Conservation (phyloP, 2,797 vertebrate genomes). For the Tapirus indicus region DNA sequence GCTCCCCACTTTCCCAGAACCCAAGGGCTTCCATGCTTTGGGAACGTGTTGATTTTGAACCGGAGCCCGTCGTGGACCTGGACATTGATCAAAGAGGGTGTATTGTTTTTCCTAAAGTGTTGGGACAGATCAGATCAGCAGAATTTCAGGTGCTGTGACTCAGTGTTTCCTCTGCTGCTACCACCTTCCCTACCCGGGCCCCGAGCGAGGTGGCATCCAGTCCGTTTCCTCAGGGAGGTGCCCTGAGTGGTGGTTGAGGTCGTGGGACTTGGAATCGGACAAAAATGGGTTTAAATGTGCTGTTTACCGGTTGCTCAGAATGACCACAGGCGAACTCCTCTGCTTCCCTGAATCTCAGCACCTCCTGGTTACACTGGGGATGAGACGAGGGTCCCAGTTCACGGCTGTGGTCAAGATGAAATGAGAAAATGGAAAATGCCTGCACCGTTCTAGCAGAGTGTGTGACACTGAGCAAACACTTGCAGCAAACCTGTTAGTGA, state of each 20-base stretch:
- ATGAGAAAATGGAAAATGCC: not conserved
- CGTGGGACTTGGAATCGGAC: not conserved
- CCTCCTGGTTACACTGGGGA: not conserved
- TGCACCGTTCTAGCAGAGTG: not conserved
- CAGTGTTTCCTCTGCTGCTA: slow-evolving; percentile 31
- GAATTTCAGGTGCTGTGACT: slow-evolving; percentile 75
- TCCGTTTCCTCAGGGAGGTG: not conserved
- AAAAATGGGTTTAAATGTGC: not conserved
- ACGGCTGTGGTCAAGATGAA: accelerated
- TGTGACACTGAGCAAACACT: accelerated
- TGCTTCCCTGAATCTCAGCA: accelerated
- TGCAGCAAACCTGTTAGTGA: not conserved
- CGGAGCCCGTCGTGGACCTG: slow-evolving; percentile 47
- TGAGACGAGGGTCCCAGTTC: not conserved
- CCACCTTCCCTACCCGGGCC: not conserved
- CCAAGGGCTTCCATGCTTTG: slow-evolving; percentile 5
- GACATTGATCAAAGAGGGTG: slow-evolving; percentile 68
- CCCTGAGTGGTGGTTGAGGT: not conserved
- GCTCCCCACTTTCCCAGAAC: slow-evolving; percentile 73
- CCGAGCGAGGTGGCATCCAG: not conserved
- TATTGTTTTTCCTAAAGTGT: slow-evolving; percentile 66
- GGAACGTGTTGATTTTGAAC: slow-evolving; percentile 77
- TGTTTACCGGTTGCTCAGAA: not conserved
- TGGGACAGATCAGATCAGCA: slow-evolving; percentile 44
- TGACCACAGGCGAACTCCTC: accelerated